These are phyloP conservation scores for Cuculus canorus DNA, from an alignment of 2,797 vertebrate species.

Conservation along the genomic window DNA sequence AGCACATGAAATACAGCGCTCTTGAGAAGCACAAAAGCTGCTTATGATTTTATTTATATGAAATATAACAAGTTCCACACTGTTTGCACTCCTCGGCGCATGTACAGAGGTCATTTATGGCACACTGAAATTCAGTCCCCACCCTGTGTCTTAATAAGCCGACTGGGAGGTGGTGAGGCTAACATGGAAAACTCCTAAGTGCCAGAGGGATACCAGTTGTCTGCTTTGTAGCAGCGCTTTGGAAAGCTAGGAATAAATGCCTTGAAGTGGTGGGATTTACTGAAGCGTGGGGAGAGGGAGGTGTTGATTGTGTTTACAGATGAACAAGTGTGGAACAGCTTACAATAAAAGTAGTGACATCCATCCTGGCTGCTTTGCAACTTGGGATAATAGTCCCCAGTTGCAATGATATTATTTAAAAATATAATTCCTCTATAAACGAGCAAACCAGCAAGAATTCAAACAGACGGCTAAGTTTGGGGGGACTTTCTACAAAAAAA, in stretches of 20 bases:
- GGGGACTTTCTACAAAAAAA: background rate
- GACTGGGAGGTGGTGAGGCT: background rate
- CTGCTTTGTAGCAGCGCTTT: constrained; percentile 8
- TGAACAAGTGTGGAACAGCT: constrained; percentile 9
- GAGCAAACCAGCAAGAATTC: background rate
- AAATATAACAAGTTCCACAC: background rate
- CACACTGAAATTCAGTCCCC: background rate
- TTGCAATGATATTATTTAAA: background rate
- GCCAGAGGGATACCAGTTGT: background rate
- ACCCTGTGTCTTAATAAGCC: background rate
- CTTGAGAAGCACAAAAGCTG: constrained; percentile 4
- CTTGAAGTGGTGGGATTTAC: constrained; percentile 3
- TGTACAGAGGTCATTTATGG: background rate
- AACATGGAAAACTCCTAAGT: background rate
- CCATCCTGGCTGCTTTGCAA: background rate
- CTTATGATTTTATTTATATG: constrained; percentile 5
- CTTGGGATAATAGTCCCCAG: background rate
- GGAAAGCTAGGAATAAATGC: background rate
- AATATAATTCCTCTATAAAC: background rate
- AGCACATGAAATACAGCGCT: background rate
- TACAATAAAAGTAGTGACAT: background rate
- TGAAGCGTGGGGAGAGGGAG: background rate
- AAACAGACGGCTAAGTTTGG: background rate
- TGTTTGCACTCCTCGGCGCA: background rate
- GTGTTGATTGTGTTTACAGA: background rate